phyloP scores from a whole-genome alignment of 2,113 vertebrate species.

The Cochlearius cochlearius region DNA sequence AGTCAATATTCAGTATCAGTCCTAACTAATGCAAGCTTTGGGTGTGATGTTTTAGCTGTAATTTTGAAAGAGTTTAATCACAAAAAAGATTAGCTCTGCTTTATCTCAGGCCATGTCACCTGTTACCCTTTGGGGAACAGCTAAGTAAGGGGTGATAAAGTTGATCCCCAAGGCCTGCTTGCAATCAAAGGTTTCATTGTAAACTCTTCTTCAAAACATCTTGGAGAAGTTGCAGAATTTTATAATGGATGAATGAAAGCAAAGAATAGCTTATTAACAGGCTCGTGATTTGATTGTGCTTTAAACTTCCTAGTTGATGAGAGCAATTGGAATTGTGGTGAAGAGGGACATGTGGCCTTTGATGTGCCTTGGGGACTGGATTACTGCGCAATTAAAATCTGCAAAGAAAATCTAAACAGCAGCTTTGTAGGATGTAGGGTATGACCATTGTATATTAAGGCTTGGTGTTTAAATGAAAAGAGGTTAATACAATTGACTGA shows the following conservation, averaged over 20 bases:
- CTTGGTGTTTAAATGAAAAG: neutral
- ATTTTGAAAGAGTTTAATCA: constrained; percentile 32
- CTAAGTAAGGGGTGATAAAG: constrained; percentile 73
- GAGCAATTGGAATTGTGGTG: constrained; percentile 71
- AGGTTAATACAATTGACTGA: neutral
- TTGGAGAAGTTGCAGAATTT: constrained; percentile 71
- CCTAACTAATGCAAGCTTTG: neutral
- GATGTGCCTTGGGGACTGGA: constrained; percentile 61
- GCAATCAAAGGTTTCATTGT: constrained; percentile 84
- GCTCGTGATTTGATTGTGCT: constrained; percentile 78
- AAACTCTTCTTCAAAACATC: constrained; percentile 72
- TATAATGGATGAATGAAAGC: constrained; percentile 74
- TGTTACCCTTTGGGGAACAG: constrained; percentile 66
- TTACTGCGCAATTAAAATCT: constrained; percentile 69
- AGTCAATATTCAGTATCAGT: constrained; percentile 8
- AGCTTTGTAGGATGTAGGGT: constrained; percentile 13
- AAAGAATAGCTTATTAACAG: constrained; percentile 83
- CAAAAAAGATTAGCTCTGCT: constrained; percentile 1
- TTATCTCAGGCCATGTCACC: constrained; percentile 72
- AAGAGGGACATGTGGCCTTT: constrained; percentile 60
- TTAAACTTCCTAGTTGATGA: constrained; percentile 73
- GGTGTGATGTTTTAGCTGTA: neutral
- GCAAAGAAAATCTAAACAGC: neutral
- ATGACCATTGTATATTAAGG: constrained; percentile 1
- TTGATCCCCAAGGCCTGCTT: constrained; percentile 72